Conservation (phyloP, 2,888 invertebrate genomes). For the Plusia festucae region DNA sequence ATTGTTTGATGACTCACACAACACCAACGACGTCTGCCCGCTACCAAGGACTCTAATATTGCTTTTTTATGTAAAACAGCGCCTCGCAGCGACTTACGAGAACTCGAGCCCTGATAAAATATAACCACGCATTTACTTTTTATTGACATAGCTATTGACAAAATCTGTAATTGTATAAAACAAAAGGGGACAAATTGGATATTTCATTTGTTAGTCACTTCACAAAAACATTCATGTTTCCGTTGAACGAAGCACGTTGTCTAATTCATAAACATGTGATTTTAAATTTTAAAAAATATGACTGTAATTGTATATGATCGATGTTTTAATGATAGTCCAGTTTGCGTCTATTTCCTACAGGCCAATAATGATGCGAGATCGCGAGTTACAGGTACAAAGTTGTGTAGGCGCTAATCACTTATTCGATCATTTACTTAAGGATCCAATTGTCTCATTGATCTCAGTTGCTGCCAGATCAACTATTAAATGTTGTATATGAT, state of each 20-base stretch:
- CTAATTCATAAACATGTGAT: too few species aligned
- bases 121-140: slow-evolving; percentile 25
- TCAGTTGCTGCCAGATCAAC: too few species aligned
- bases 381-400: too few species aligned
- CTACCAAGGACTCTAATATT: slow-evolving; percentile 45
- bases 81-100: slow-evolving; percentile 28
- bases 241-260: not conserved
- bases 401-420: too few species aligned
- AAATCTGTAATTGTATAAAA: slow-evolving; percentile 21
- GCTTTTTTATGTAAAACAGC: slow-evolving; percentile 52
- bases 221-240: not conserved
- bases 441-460: too few species aligned
- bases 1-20: slow-evolving; percentile 66
- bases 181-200: slow-evolving; percentile 26
- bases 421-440: too few species aligned
- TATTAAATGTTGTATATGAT: too few species aligned
- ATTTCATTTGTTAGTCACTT: slow-evolving; percentile 3
- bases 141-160: slow-evolving; percentile 22
- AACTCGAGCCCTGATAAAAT: slow-evolving; percentile 42
- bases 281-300: too few species aligned
- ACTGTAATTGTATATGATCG: too few species aligned
- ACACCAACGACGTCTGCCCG: slow-evolving; percentile 42
- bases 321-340: too few species aligned
- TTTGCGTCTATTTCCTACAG: too few species aligned
- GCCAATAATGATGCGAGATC: too few species aligned